phyloP scores from a whole-genome alignment of 2,113 vertebrate genomes.

The Ammospiza caudacuta region DNA sequence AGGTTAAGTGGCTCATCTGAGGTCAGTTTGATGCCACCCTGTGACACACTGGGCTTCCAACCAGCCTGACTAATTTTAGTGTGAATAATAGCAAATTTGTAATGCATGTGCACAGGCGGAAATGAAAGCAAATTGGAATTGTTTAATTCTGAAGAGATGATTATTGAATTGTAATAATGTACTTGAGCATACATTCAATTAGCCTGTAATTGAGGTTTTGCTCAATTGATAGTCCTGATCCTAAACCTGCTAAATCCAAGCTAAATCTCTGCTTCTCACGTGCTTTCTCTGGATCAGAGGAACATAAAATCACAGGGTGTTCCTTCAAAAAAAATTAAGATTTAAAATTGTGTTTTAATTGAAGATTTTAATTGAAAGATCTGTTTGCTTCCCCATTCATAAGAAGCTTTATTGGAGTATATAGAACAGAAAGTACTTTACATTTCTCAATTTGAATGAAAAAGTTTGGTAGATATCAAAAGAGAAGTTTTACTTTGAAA shows the following conservation, averaged over 20 bases:
- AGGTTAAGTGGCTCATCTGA: neutral
- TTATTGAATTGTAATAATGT: slow-evolving; percentile 70
- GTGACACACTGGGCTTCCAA: neutral
- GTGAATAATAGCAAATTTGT: slow-evolving; percentile 29
- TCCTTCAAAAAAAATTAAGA: neutral
- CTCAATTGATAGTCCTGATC: slow-evolving; percentile 1
- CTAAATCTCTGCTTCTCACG: neutral
- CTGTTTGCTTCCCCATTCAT: neutral
- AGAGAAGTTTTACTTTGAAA: neutral
- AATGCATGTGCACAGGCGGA: neutral
- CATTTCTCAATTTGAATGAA: neutral
- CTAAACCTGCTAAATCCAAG: slow-evolving; percentile 35
- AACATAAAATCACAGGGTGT: neutral
- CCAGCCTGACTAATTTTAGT: neutral
- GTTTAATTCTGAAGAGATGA: slow-evolving; percentile 64
- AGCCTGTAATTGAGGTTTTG: slow-evolving; percentile 63
- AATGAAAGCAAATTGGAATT: slow-evolving; percentile 61
- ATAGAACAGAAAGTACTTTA: neutral
- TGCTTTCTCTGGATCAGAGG: neutral
- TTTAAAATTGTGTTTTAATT: neutral
- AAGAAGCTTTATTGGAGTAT: neutral
- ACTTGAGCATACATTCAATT: slow-evolving; percentile 56
- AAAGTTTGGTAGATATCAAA: neutral
- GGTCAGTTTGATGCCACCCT: neutral
- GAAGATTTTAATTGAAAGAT: neutral